These are phyloP conservation scores for Pyralis farinalis DNA, from an alignment of 2,888 invertebrate species.

Conservation along the genomic window DNA sequence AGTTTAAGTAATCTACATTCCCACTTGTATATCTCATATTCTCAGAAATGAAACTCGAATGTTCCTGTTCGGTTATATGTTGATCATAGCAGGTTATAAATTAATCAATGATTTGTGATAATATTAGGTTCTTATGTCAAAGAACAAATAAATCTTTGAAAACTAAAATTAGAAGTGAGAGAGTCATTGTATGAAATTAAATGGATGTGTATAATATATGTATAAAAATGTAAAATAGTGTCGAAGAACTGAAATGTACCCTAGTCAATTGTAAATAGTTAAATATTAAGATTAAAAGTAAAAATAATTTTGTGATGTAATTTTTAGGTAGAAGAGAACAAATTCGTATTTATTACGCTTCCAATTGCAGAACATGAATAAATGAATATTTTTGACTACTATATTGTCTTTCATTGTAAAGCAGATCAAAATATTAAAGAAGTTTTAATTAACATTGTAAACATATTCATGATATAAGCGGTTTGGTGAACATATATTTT, in stretches of 20 bases:
- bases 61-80: constrained; percentile 55
- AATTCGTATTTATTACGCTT: constrained; percentile 80
- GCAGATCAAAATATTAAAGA: too few relatives aligned
- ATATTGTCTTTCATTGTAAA: constrained; percentile 51
- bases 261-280: constrained; percentile 80
- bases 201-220: constrained; percentile 39
- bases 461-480: too few relatives aligned
- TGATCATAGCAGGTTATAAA: constrained; percentile 37
- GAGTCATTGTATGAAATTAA: constrained; percentile 23
- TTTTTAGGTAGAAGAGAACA: constrained; percentile 71
- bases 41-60: constrained; percentile 35
- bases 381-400: constrained; percentile 77
- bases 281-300: constrained; percentile 49
- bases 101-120: constrained; percentile 65
- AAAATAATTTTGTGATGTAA: constrained; percentile 78
- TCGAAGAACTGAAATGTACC: constrained; percentile 79
- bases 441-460: too few relatives aligned
- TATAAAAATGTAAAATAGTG: constrained; percentile 43
- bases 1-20: constrained; percentile 36
- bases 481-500: neutral
- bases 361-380: constrained; percentile 77
- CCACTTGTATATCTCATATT: constrained; percentile 41
- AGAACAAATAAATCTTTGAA: too few relatives aligned
- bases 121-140: constrained; percentile 68
- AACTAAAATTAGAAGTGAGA: constrained; percentile 43